Base-by-base conservation (phyloP, 2,888 invertebrate genomes). In the Epistrophe grossulariae region DNA sequence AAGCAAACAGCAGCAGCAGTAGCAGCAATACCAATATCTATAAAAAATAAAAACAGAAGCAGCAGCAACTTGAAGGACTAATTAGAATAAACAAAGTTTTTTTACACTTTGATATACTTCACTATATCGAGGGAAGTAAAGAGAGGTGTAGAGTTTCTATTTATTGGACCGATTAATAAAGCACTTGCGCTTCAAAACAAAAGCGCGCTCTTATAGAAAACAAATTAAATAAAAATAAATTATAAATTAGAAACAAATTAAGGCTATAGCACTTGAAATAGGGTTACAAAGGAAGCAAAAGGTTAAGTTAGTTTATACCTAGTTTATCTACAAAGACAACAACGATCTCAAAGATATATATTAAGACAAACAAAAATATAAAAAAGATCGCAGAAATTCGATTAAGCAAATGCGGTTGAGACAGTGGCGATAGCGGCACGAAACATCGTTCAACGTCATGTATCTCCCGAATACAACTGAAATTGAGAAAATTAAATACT, bases 381-480 rank as follows among this genome's bases (percentile, higher is more conserved):
- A 66, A 64, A 17, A 78, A 60, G 35, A 60, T 79, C 79, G 73
- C 43, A 72, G 2, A 35, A 38, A 24, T 38, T 68, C 50, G 50
- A 38, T 19, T 11, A 31, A 68, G 2, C 13, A 1, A 68, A 50
- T 35, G 35, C 66, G 24, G 60, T 71, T 17, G 59, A 1, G 35
- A 11, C 10, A n/a, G 5, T 10, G 8, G 35, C 28, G 62, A 24
- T 38, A 17, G 40, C 70, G 62, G 59, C 78, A 59, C 85, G 82
- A 52, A 78, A 79, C 74, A 79, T 74, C 73, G 82, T 82, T 74
- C 62, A 55, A 76, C 85, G 82, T 87, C 64, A 87, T 82, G 82
- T 60, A 87, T 87, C 85, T 87, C 74, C 52, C 82, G 74, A 74
- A 82, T 79, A 74, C 85, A 57, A 71, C 71, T 71, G 71, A 71